Evolutionary conservation across 1,140 invertebrate species (phyloP).

Genomic region (Pseudachorutes palmiensis): DNA sequence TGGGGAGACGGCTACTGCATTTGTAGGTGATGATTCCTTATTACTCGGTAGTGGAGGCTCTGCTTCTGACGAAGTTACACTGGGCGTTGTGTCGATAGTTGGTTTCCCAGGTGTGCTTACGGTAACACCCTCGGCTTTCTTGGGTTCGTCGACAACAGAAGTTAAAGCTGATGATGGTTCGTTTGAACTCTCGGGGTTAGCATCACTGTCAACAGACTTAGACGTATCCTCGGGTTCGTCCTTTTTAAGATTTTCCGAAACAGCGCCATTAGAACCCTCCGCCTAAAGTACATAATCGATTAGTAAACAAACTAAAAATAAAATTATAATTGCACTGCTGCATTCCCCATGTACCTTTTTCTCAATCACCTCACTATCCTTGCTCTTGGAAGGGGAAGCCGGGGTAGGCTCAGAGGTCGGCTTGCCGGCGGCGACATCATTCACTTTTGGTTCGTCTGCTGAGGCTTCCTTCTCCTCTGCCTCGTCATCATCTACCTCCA

Average conservation of each 20-base stretch:
- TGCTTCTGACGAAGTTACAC: no score
- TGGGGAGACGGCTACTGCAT: not conserved
- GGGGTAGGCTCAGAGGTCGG: not conserved
- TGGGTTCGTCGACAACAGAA: not conserved
- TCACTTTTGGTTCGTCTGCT: not conserved
- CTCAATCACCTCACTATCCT: not conserved
- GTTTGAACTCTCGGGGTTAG: not conserved
- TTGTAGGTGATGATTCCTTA: not conserved
- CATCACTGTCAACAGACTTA: not conserved
- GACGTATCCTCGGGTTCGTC: not conserved
- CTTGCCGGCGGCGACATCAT: not conserved
- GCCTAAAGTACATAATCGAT: not conserved
- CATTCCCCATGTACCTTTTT: not conserved
- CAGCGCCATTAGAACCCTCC: not conserved
- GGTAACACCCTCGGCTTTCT: not conserved
- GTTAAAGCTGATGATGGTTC: not conserved
- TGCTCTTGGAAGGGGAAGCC: not conserved
- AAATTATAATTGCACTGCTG: not conserved
- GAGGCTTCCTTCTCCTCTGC: not conserved
- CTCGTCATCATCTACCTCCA: conserved; percentile 12
- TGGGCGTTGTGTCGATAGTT: no score
- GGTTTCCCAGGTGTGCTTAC: not conserved
- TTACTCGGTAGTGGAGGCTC: no score
- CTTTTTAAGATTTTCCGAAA: not conserved
- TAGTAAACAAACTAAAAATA: not conserved